A percentile compares a stretch with the other conserved stretches of the same genome.
Conservation (phyloP, 2,113 vertebrate species). For the Scalopus aquaticus region DNA sequence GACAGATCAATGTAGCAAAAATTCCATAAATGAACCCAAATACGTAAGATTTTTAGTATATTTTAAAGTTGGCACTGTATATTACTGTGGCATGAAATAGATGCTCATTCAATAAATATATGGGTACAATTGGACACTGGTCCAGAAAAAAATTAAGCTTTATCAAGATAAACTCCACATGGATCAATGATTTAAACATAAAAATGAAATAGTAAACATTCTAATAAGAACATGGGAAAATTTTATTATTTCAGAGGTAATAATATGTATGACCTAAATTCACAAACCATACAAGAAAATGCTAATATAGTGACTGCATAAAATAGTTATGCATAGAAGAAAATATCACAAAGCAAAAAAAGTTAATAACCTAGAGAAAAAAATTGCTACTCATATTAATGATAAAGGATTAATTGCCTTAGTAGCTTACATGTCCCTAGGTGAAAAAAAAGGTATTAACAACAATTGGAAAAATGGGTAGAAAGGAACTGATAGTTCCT, state of each 20-base stretch:
- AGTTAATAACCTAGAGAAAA: neutral
- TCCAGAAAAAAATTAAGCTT: neutral
- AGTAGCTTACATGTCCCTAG: neutral
- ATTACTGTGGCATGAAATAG: neutral
- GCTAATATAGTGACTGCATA: neutral
- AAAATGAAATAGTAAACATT: conserved; percentile 51
- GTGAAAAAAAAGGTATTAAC: neutral
- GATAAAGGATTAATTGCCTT: neutral
- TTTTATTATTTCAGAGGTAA: neutral
- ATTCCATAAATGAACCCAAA: neutral
- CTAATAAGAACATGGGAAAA: neutral
- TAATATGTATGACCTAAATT: neutral
- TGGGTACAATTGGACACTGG: neutral
- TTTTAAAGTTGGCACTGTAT: neutral
- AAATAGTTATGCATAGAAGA: neutral
- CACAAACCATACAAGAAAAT: neutral
- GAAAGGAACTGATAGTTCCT: neutral
- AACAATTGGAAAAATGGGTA: neutral
- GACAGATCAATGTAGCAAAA: neutral
- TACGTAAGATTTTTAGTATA: neutral
- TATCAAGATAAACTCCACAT: neutral
- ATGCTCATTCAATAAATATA: neutral
- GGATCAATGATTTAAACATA: conserved; percentile 13
- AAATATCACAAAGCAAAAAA: neutral
- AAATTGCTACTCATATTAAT: neutral